Evolutionary conservation across 2,797 vertebrate genomes (phyloP), one percentile per base, ranked within the genome.

Genomic region (Aeoliscus strigatus): DNA sequence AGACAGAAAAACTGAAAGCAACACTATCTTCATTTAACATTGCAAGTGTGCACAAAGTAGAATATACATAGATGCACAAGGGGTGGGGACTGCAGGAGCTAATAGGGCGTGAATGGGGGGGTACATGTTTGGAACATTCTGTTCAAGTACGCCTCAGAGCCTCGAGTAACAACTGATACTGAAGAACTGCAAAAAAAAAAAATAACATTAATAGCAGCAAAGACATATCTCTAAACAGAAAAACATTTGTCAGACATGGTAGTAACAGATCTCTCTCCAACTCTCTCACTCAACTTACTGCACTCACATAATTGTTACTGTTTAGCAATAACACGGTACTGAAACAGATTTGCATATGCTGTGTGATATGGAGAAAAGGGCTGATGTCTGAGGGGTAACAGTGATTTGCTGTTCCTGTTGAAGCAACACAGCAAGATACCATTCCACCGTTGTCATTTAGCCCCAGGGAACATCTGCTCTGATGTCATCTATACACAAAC

Each of bases 391-490:
- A 46, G 27, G 42, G 53, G 18, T 9, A 36, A 38, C 50, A 61
- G 69, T 67, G 78, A 13, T 41, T 4, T 9, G 4, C 13, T 38
- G 15, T 2, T 27, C 0, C 1, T 1, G 18, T 31, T 50, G 43
- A 60, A 69, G 60, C 42, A 60, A 48, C 17, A 25, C 32, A 8
- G 21, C 4, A 10, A 31, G 34, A 42, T 38, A 21, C 28, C 35
- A 32, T 68, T 78, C 55, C 64, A 30, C 57, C 73, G 77, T 37
- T 34, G 6, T 55, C 39, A 48, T 60, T 35, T 55, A 43, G 67
- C 79, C 69, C 8, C 41, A 39, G 74, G 82, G 64, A 29, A 69
- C 41, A 79, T 73, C 67, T 32, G 69, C 16, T 48, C 12, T 43
- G 17, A 10, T 39, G 44, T 51, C 59, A 43, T 38, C 47, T 47